Percentiles rank a stretch among this genome's conserved stretches.
Conservation (phyloP, 2,113 vertebrate genomes). For the Merops nubicus region DNA sequence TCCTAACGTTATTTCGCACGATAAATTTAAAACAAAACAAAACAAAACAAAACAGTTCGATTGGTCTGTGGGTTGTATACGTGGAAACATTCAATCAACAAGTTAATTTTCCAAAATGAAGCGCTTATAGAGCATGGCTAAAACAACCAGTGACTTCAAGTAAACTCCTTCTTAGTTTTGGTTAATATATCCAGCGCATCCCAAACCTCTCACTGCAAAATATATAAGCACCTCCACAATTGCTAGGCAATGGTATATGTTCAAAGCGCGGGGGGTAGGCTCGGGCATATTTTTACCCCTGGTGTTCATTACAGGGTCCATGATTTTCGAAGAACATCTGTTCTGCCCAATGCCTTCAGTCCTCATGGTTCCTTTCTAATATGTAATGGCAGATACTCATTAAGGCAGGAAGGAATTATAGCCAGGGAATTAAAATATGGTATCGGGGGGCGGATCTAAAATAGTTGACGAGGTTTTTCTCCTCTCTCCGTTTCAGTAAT, state of each 20-base stretch:
- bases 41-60: background rate
- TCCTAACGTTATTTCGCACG: background rate
- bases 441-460: background rate
- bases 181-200: background rate
- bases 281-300: background rate
- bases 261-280: background rate
- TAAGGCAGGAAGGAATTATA: background rate
- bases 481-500: background rate
- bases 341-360: background rate
- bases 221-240: background rate
- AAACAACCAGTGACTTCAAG: background rate
- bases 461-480: background rate
- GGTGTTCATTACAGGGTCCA: conserved; percentile 4
- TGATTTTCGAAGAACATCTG: conserved; percentile 26
- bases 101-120: background rate
- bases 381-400: background rate
- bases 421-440: background rate
- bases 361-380: background rate
- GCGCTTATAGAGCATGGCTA: background rate
- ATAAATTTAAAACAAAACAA: background rate
- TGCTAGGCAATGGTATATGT: background rate
- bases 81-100: background rate
- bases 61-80: background rate
- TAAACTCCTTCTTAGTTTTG: background rate
- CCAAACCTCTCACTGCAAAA: background rate